phyloP scores from a whole-genome alignment of 2,797 vertebrate genomes.

The Sarcophilus harrisii region DNA sequence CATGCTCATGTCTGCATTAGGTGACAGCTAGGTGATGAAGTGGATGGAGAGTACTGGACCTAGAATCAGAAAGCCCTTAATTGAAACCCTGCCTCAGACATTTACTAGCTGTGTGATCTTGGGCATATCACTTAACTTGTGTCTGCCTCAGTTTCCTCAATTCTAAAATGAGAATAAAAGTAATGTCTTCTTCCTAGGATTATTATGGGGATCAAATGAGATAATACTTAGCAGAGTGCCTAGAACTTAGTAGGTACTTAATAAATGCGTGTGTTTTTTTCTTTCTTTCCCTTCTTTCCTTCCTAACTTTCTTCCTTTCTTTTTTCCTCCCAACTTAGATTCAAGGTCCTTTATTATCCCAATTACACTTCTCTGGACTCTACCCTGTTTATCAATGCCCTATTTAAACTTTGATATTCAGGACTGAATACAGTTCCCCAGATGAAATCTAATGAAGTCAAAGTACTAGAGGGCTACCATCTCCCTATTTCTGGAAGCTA shows the following conservation, averaged over 20 bases:
- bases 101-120: background rate
- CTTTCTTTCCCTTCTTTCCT: background rate
- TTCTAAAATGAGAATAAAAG: background rate
- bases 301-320: fast-evolving
- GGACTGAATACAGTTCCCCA: background rate
- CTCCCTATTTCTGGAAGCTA: background rate
- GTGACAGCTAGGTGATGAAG: background rate
- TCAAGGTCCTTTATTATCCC: background rate
- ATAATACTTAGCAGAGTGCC: background rate
- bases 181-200: background rate
- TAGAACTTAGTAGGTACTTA: background rate
- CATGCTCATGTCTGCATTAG: background rate
- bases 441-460: background rate
- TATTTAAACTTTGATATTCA: background rate
- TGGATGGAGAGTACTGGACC: background rate
- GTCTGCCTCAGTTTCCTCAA: background rate
- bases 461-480: background rate
- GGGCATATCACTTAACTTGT: background rate
- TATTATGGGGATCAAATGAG: background rate
- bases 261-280: background rate
- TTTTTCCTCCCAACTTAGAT: background rate
- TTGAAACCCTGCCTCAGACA: background rate
- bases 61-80: background rate
- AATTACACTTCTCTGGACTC: background rate
- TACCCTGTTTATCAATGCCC: background rate